Conservation (phyloP, 2,797 vertebrate species). For the Pseudopleuronectes americanus region DNA sequence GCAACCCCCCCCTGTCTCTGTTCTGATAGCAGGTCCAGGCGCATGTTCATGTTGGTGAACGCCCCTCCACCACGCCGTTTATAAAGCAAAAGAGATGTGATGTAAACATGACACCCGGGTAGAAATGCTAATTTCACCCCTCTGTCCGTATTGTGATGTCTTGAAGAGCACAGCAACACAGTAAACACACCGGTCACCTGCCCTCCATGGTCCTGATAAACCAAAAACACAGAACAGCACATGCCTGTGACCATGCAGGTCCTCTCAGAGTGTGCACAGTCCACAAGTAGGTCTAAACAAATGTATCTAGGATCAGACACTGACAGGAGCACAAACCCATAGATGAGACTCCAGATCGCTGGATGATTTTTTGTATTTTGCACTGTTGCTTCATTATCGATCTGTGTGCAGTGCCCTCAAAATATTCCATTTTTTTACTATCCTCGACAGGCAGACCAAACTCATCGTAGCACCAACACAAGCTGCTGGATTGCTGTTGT, state of each 20-base stretch:
- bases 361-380: too few species aligned
- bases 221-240: neutral
- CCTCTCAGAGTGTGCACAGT: neutral
- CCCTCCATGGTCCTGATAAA: neutral
- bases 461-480: too few species aligned
- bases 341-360: too few species aligned
- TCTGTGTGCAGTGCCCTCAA: too few species aligned
- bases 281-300: neutral
- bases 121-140: neutral
- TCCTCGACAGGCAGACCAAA: too few species aligned
- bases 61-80: too few species aligned
- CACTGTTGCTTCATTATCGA: too few species aligned
- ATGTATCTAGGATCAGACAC: neutral
- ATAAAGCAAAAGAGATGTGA: neutral
- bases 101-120: neutral
- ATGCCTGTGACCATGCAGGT: neutral
- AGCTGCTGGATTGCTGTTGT: conserved; percentile 3
- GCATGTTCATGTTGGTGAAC: too few species aligned
- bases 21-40: neutral
- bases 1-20: neutral
- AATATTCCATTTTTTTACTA: too few species aligned
- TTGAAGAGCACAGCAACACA: neutral
- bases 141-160: neutral
- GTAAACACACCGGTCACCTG: neutral
- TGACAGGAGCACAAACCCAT: too few species aligned